phyloP scores from a whole-genome alignment of 2,888 invertebrate genomes.

The Lutraria lutraria region DNA sequence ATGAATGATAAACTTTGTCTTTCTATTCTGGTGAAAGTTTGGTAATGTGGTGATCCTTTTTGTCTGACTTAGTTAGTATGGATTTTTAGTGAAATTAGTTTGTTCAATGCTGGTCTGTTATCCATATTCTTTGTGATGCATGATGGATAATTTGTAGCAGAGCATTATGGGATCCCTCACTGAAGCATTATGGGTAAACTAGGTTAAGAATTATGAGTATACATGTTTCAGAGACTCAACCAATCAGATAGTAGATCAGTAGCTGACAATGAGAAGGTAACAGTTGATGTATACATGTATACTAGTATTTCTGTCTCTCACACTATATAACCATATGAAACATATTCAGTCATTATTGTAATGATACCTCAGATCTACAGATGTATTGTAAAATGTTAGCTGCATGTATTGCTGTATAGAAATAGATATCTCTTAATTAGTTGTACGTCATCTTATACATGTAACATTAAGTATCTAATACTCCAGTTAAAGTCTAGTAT shows the following conservation, averaged over 20 bases:
- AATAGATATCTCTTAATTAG: neutral
- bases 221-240: constrained; percentile 37
- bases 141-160: constrained; percentile 17
- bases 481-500: too few relatives aligned
- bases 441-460: neutral
- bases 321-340: neutral
- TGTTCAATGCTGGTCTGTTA: neutral
- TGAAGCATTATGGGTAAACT: constrained; percentile 21
- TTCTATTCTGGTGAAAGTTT: neutral
- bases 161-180: neutral
- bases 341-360: neutral
- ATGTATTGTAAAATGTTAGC: neutral
- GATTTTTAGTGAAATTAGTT: neutral
- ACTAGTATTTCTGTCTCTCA: neutral
- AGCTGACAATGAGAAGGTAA: constrained; percentile 56
- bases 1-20: neutral
- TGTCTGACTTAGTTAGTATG: neutral
- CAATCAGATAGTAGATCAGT: constrained; percentile 36
- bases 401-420: neutral
- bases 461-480: too few relatives aligned
- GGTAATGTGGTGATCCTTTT: neutral
- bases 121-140: neutral
- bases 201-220: neutral
- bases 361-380: neutral
- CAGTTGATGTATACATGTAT: constrained; percentile 17